Evolutionary conservation across 2,113 vertebrate species (phyloP).

Genomic region (Gobius niger): DNA sequence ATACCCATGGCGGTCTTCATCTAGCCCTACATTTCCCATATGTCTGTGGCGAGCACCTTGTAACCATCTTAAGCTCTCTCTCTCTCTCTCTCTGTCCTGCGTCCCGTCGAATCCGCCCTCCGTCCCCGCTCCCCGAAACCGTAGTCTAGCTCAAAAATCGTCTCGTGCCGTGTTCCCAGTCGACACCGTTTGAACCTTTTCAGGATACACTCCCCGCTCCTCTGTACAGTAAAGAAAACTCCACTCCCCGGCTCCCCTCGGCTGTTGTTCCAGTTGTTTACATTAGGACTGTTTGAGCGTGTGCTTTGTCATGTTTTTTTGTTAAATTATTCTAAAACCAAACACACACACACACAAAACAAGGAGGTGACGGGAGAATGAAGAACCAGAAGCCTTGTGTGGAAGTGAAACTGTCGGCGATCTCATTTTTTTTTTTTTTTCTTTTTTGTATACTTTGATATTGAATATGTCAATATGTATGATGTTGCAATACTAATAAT

Average conservation of each 20-base stretch:
- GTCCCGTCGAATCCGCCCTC: slow-evolving; percentile 22
- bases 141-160: slow-evolving; percentile 45
- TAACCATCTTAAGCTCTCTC: slow-evolving; percentile 9
- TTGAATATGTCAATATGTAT: slow-evolving; percentile 47
- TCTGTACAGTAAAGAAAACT: slow-evolving; percentile 49
- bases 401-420: slow-evolving; percentile 8
- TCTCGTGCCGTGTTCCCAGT: slow-evolving; percentile 28
- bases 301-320: slow-evolving; percentile 32
- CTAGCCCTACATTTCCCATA: slow-evolving; percentile 11
- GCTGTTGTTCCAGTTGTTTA: slow-evolving; percentile 63
- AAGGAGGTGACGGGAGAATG: slow-evolving; percentile 10
- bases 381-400: slow-evolving; percentile 30
- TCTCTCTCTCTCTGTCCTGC: slow-evolving; percentile 15
- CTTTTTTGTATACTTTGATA: slow-evolving; percentile 61
- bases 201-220: slow-evolving; percentile 22
- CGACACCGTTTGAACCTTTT: slow-evolving; percentile 5
- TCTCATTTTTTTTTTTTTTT: slow-evolving; percentile 24
- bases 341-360: slow-evolving; percentile 4
- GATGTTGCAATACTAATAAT: slow-evolving; percentile 60
- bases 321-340: slow-evolving; percentile 60
- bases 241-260: slow-evolving; percentile 35
- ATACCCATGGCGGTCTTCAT: too few relatives aligned
- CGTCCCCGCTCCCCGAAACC: slow-evolving; percentile 32
- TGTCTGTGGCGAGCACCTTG: slow-evolving; percentile 28
- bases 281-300: slow-evolving; percentile 55